Evolutionary conservation across 1,140 invertebrate species (phyloP), one percentile per base, ranked within the genome.

Genomic region (Scaptomyza graminum): DNA sequence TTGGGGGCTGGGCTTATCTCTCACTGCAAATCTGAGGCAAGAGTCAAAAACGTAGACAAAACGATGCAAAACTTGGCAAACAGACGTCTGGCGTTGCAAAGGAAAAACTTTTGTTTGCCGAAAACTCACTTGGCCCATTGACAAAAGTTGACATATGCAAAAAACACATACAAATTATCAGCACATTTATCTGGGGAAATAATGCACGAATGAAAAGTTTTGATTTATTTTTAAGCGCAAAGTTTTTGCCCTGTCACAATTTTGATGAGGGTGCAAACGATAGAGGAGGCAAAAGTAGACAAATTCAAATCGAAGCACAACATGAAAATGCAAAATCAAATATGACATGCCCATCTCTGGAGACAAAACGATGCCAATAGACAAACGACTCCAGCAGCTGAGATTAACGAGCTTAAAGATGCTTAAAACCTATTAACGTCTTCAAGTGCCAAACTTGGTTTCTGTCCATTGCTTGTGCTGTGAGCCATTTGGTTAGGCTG

Each of bases 131-230:
- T 73, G 70, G 70, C 57, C 71, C 65, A 74, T 74, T 74, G 65
- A 74, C 71, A 69, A 74, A 74, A 74, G 71, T 74, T 74, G 71
- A 69, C 71, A 74, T 74, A 74, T 74, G 71, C 71, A 74, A 74
- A 74, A 61, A 69, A 67, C 63, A 67, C 66, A 69, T 63, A 74
- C 65, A 69, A 74, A 74, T 74, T 74, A 74, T 74, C 71, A 74
- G 71, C 65, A 68, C 66, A 74, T 74, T 74, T 74, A 74, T 74
- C 71, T 74, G 71, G 71, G 71, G 66, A 74, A 74, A 74, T 74
- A 72, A 72, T 72, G 71, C 71, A 63, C 66, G 71, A 74, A 74
- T 69, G 71, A 62, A 74, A 74, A 74, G 71, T 74, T 74, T 74
- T 74, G 71, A 74, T 74, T 74, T 74, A 74, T 74, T 74, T 63